phyloP scores from a whole-genome alignment of 2,113 vertebrate genomes.

The Corythornis vintsioides region DNA sequence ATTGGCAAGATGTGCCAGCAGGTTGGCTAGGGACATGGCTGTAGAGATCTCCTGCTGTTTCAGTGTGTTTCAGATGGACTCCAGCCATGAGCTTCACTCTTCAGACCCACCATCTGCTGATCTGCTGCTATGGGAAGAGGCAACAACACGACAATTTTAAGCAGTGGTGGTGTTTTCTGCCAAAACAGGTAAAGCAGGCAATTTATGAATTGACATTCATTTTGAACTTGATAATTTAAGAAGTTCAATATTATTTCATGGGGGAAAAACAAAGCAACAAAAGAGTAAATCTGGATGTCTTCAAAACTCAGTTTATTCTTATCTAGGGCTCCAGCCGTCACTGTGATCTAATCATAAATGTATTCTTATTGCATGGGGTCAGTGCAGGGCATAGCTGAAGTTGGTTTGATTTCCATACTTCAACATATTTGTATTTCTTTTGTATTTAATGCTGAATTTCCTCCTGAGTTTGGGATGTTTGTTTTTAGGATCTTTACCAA shows the following conservation, averaged over 20 bases:
- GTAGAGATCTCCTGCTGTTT: not conserved
- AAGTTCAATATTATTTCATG: not conserved
- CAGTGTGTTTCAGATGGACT: not conserved
- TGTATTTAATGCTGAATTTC: constrained; percentile 19
- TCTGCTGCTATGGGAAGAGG: not conserved
- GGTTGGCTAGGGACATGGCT: not conserved
- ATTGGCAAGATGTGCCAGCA: not conserved
- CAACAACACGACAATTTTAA: not conserved
- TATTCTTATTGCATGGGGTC: constrained; percentile 3
- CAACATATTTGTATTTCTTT: constrained; percentile 33
- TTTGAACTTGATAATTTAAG: not conserved
- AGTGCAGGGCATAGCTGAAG: not conserved
- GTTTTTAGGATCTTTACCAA: constrained; percentile 18
- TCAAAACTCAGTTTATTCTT: constrained; percentile 22
- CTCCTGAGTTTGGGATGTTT: constrained; percentile 31
- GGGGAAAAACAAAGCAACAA: not conserved
- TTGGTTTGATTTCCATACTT: constrained; percentile 31
- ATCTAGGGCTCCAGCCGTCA: not conserved
- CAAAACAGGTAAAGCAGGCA: not conserved
- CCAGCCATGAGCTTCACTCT: not conserved
- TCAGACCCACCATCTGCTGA: not conserved
- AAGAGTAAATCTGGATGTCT: not conserved
- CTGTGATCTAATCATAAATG: constrained; percentile 14
- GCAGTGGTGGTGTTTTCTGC: not conserved
- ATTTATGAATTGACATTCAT: not conserved